Percentiles rank a stretch among this genome's conserved stretches.
phyloP scores from a whole-genome alignment of 1,140 invertebrate genomes.

The Armadillidium nasatum region DNA sequence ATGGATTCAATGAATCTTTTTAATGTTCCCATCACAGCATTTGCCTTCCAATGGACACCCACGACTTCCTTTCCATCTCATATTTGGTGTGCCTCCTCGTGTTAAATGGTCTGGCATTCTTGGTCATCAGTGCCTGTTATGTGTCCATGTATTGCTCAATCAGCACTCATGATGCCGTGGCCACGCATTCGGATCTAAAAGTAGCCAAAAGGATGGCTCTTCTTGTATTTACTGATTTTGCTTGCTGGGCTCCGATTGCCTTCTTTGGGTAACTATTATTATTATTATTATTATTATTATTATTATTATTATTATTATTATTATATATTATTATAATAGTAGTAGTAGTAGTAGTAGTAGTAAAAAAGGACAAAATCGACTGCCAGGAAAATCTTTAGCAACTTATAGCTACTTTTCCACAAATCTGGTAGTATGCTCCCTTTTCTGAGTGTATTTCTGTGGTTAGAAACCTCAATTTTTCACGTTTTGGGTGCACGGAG shows the following conservation, averaged over 20 bases:
- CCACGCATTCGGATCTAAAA: slow-evolving; percentile 51
- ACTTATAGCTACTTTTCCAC: too few relatives aligned
- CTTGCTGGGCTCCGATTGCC: slow-evolving; percentile 78
- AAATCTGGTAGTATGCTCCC: too few relatives aligned
- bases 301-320: not conserved
- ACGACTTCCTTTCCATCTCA: slow-evolving; percentile 58
- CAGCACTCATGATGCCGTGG: slow-evolving; percentile 49
- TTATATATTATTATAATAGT: not conserved
- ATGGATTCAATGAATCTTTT: too few relatives aligned
- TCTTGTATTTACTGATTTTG: slow-evolving; percentile 78
- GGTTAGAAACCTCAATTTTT: too few relatives aligned
- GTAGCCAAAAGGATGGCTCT: slow-evolving; percentile 85
- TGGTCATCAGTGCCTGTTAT: slow-evolving; percentile 73
- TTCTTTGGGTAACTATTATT: slow-evolving; percentile 60
- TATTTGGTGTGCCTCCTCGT: slow-evolving; percentile 68
- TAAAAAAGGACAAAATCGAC: too few relatives aligned
- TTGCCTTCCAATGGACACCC: slow-evolving; percentile 66
- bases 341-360: too few relatives aligned
- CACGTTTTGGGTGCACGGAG: too few relatives aligned
- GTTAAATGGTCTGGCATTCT: slow-evolving; percentile 68
- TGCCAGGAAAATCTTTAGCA: too few relatives aligned
- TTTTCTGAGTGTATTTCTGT: too few relatives aligned
- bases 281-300: slow-evolving; percentile 15
- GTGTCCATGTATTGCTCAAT: slow-evolving; percentile 73
- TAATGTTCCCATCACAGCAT: slow-evolving; percentile 54